These are phyloP conservation scores for Sus scrofa DNA, from an alignment of 2,113 vertebrate species.

Conservation along the genomic window T2T-Sscrofa CM000812.6:79639001-79639500, in stretches of 20 bases:
- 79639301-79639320: too few species aligned
- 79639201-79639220: neutral
- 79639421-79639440: neutral
- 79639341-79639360: too few species aligned
- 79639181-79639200: neutral
- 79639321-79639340: too few species aligned
- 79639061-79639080: neutral
- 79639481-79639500: neutral
- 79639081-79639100: neutral
- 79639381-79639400: neutral
- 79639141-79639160: slow-evolving; percentile 1
- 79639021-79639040: neutral
- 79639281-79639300: too few species aligned
- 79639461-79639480: neutral
- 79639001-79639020: neutral
- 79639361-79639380: too few species aligned
- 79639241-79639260: slow-evolving; percentile 29
- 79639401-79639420: neutral
- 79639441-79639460: neutral
- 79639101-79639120: neutral
- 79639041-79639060: neutral
- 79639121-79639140: neutral
- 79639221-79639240: neutral
- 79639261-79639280: too few species aligned
- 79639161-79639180: neutral